Base-by-base conservation (phyloP, 2,888 invertebrate species). In the Synergus itoensis region DNA sequence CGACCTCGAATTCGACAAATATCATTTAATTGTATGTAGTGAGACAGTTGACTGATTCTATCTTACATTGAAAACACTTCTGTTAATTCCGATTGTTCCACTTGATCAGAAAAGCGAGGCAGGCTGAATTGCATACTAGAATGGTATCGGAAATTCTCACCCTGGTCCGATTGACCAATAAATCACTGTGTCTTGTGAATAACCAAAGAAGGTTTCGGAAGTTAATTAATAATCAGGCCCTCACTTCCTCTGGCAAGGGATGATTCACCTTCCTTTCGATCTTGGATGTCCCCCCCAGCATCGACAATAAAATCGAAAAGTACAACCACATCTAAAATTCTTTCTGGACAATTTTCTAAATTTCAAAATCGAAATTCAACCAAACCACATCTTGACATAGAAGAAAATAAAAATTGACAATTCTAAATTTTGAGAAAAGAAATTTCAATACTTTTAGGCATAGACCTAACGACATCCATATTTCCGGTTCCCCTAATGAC, bases 251-350 rank as follows among this genome's bases (percentile, higher is more conserved):
- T 36, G 53, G 36, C 45, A 67, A 43, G 79, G 77, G 43, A 81
- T 79, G 78, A 81, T 79, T 77, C 76, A 76, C 77, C 77, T 45
- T 76, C 40, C 79, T 79, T 77, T 40, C 64, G 43, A n/a, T 69
- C 45, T 28, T 77, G 64, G 62, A 77, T 77, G 76, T 76, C 41
- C 7, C 14, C 14, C 18, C 21, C 12, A 21, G 14, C 14, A 28
- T 62, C 45, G 14, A 14, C 5, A 21, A 62, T 28, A 12, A 21
- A 62, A 21, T 21, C 28, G 28, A 62, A 28, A 28, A 28, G 28
- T 28, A 62, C 21, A 14, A 28, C 21, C 28, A 28, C 18, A 62
- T 62, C 0, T 57, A 4, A 57, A 57, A 18, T 57, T 18, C 18
- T 11, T 57, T 57, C 9, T 57, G 18, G 9, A 57, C n/a, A 57